Base-by-base conservation (phyloP, 2,888 invertebrate species). In the Agrilus cyanescens region DNA sequence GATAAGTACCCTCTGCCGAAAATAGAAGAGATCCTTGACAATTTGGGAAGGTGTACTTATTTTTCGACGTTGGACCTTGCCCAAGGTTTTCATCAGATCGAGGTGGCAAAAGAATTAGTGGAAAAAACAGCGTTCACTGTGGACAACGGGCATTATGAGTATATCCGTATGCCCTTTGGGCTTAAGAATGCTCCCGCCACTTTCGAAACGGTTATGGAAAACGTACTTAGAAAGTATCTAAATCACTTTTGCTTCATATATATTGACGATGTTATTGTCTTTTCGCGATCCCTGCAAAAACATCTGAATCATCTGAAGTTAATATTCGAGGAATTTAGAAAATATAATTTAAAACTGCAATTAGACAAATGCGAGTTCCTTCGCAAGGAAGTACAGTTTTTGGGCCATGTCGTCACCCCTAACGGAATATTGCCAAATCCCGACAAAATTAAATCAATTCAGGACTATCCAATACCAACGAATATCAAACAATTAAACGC, bases 191-290 rank as follows among this genome's bases (percentile, higher is more conserved):
- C 52, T 1, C 56, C 58, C 0, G 43, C 48, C 1, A 58, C 55
- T 10, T 59, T 58, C 43, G 54, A 55, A 40, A 13, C 56, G 25
- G 39, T 50, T 7, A 53, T 57, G 46, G 52, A 54, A 20, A 38
- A 50, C 44, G 38, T 53, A 41, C 34, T 58, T 8, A 37, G 44
- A 16, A n/a, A n/a, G n/a, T n/a, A n/a, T n/a, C n/a, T n/a, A 53
- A 46, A 29, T 32, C 42, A 50, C 44, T 40, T 43, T 30, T 49
- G 49, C 36, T 45, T 52, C 32, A 50, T 52, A 8, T 52, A 52
- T 29, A 52, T 53, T 48, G 50, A 53, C 34, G 50, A 50, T 40
- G 42, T 52, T 12, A 43, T 48, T 10, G 45, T 53, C 25, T 53
- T 52, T 40, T 48, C 49, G 12, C 47, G 37, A 37, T 47, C 40